Evolutionary conservation across 2,797 vertebrate genomes (phyloP).

Genomic region (Catharus ustulatus): DNA sequence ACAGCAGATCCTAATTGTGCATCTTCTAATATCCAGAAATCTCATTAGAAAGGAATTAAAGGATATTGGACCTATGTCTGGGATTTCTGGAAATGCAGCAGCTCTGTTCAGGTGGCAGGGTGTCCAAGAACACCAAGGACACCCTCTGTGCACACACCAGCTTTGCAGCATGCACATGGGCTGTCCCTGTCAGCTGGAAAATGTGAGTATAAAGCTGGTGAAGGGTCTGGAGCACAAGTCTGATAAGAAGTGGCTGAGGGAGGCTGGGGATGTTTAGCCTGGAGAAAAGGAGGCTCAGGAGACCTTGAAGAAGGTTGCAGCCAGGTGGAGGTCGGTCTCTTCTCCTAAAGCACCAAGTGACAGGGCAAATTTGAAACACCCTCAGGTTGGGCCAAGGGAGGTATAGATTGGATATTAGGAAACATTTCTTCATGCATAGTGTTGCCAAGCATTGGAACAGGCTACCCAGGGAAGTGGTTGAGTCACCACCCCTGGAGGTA

Average conservation of each 20-base stretch:
- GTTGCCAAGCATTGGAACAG: background rate
- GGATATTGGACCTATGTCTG: background rate
- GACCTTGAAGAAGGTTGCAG: background rate
- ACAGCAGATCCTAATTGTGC: background rate
- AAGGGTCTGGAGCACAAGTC: background rate
- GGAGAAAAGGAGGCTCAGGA: background rate
- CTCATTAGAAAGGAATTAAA: constrained; percentile 28
- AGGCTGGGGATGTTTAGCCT: too few relatives aligned
- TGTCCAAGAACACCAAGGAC: background rate
- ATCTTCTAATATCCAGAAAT: constrained; percentile 5
- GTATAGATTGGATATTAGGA: background rate
- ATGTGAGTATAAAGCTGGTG: background rate
- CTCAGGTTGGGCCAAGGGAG: background rate
- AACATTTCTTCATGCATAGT: background rate
- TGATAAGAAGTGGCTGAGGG: background rate
- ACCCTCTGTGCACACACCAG: background rate
- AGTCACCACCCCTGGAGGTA: background rate
- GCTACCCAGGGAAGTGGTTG: background rate
- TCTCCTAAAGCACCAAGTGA: background rate
- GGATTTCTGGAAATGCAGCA: background rate
- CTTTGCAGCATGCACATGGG: background rate
- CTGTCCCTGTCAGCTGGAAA: background rate
- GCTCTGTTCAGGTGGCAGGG: background rate
- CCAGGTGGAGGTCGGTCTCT: background rate
- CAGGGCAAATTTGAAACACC: background rate